Base-by-base conservation (phyloP, 2,888 invertebrate genomes). In the Xylota segnis region DNA sequence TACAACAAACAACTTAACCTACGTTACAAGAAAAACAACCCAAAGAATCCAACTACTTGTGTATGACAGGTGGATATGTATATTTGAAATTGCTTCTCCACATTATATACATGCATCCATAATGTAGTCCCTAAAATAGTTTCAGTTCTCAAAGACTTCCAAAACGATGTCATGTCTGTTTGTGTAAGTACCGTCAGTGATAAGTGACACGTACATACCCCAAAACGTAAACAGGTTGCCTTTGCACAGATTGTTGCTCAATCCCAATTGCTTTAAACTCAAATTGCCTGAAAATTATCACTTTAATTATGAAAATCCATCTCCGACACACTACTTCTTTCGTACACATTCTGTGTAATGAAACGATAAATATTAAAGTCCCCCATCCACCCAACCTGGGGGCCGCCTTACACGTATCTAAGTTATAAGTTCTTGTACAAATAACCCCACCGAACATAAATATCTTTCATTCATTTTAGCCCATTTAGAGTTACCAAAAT, bases 291-390 rank as follows among this genome's bases (percentile, higher is more conserved):
- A 37, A 61, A 61, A 75, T 76, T 12, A 76, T 61, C 23, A 52
- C 70, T 71, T 76, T 72, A 72, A 72, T 77, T 72, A 77, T 76
- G 45, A 72, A 54, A 59, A 52, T 43, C 9, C 52, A 71, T 82
- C 12, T 14, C 18, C 12, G 16, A 12, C 16, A 6, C 9, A 37
- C 37, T 6, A 5, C 0, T 3, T 32, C 32, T 6, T 32, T 37
- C 18, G n/a, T 29, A 14, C 9, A 58, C 10, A 66, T 58, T 40
- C 43, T 47, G 12, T 37, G 16, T 81, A 66, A 74, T 74, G 66
- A 66, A 81, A 68, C 74, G 75, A 81, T 74, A 61, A 81, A 74
- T 75, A 81, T 66, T 81, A 81, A 81, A 74, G 45, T 66, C 14
- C 45, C 50, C 18, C 50, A 40, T 23, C 40, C 50, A 52, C 34